Evolutionary conservation across 2,113 vertebrate species (phyloP).

Genomic region (Macheiramphus alcinus): DNA sequence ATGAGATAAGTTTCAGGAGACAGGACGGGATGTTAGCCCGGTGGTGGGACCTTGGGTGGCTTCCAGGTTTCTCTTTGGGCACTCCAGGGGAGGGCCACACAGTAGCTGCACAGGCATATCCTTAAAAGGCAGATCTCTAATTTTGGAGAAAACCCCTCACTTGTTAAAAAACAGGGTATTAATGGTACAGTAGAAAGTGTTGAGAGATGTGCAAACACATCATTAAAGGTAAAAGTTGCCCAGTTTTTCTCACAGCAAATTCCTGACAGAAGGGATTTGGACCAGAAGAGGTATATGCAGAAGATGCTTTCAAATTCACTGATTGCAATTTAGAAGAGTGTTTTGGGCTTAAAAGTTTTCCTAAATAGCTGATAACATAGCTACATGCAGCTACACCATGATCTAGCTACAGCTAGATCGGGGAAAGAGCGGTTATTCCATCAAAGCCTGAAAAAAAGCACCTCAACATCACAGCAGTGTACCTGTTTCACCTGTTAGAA

Average conservation of each 20-base stretch:
- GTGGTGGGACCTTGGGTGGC: background rate
- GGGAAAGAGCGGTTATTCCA: background rate
- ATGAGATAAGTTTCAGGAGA: background rate
- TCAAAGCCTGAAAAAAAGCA: background rate
- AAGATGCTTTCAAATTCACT: background rate
- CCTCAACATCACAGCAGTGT: background rate
- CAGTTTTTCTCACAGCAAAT: background rate
- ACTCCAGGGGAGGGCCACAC: background rate
- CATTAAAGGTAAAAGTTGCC: background rate
- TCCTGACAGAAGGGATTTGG: background rate
- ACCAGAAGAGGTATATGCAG: background rate
- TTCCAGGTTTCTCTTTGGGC: background rate
- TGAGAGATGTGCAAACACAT: background rate
- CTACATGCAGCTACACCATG: background rate
- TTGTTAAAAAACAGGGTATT: background rate
- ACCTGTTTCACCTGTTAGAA: background rate
- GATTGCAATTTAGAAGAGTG: background rate
- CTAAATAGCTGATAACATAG: background rate
- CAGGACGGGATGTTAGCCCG: rapidly evolving
- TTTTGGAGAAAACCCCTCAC: background rate
- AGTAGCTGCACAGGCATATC: background rate
- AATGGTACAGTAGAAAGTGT: background rate
- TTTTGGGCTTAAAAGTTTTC: background rate
- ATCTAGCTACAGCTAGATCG: background rate
- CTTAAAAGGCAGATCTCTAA: background rate